Percentiles rank a stretch among this genome's conserved stretches.
phyloP scores from a whole-genome alignment of 2,113 vertebrate genomes.

The Carollia perspicillata region DNA sequence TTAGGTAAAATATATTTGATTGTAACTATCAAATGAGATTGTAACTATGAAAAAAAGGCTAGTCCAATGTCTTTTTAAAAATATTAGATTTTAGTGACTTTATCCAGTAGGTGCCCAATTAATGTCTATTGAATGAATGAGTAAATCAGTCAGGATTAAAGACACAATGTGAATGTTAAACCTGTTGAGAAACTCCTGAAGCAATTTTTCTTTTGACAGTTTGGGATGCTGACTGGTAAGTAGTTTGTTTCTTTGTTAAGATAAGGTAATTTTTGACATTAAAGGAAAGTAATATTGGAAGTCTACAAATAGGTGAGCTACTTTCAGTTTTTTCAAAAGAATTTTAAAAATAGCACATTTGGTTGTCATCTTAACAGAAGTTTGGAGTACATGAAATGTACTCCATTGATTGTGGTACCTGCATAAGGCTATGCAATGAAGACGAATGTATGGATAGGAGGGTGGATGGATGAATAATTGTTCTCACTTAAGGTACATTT shows the following conservation, averaged over 20 bases:
- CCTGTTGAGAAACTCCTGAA: neutral
- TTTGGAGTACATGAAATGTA: conserved; percentile 3
- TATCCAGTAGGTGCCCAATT: neutral
- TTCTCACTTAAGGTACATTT: neutral
- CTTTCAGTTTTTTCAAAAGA: conserved; percentile 19
- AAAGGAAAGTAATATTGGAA: neutral
- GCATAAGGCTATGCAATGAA: neutral
- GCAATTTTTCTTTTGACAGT: neutral
- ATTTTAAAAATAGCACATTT: neutral
- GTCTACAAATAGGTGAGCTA: neutral
- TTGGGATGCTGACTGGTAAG: neutral
- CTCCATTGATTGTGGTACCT: neutral
- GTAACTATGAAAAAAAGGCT: neutral
- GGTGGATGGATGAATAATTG: neutral
- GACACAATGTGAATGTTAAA: neutral
- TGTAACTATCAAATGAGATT: conserved; percentile 21
- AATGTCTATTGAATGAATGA: conserved; percentile 8
- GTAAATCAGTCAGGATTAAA: neutral
- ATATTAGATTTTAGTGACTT: neutral
- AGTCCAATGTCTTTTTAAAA: conserved; percentile 19
- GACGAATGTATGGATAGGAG: too few species aligned
- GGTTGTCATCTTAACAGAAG: neutral
- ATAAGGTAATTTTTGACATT: conserved; percentile 1
- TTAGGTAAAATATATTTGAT: conserved; percentile 45
- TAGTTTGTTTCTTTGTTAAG: neutral